Conservation (phyloP, 2,888 invertebrate genomes). For the Tenodera sinensis region DNA sequence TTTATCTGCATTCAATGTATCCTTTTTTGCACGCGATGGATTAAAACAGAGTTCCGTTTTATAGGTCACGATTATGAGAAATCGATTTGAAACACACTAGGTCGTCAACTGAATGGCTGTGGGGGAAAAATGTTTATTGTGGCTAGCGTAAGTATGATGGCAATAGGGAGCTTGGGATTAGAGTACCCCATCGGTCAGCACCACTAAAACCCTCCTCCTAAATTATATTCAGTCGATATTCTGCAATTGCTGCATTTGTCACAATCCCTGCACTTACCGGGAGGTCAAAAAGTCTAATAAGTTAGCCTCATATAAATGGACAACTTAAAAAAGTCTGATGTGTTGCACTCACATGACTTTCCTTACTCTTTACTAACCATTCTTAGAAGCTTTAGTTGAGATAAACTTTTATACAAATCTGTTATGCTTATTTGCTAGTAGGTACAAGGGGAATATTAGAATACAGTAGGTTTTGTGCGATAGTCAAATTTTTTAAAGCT, state of each 20-base stretch:
- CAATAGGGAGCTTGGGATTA: not conserved
- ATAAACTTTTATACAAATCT: too few relatives aligned
- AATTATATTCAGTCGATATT: not conserved
- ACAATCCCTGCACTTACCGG: not conserved
- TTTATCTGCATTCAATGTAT: not conserved
- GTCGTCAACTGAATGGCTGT: not conserved
- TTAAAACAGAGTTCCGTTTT: not conserved
- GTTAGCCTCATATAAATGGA: too few relatives aligned
- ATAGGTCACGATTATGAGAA: not conserved
- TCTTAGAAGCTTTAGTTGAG: too few relatives aligned
- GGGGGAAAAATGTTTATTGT: not conserved
- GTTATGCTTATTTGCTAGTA: too few relatives aligned
- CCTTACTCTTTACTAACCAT: too few relatives aligned
- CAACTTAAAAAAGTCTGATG: too few relatives aligned
- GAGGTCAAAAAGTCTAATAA: too few relatives aligned
- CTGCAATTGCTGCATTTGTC: not conserved
- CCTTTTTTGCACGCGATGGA: not conserved
- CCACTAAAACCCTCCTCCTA: not conserved
- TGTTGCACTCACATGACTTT: too few relatives aligned
- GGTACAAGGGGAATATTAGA: too few relatives aligned
- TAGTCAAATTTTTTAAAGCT: too few relatives aligned
- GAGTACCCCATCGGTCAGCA: not conserved
- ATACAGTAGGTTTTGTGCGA: too few relatives aligned
- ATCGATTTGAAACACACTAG: not conserved
- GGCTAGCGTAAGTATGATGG: not conserved